Evolutionary conservation across 1,140 invertebrate genomes (phyloP), one percentile per base, ranked within the genome.

Genomic region (Helicoverpa armigera): DNA sequence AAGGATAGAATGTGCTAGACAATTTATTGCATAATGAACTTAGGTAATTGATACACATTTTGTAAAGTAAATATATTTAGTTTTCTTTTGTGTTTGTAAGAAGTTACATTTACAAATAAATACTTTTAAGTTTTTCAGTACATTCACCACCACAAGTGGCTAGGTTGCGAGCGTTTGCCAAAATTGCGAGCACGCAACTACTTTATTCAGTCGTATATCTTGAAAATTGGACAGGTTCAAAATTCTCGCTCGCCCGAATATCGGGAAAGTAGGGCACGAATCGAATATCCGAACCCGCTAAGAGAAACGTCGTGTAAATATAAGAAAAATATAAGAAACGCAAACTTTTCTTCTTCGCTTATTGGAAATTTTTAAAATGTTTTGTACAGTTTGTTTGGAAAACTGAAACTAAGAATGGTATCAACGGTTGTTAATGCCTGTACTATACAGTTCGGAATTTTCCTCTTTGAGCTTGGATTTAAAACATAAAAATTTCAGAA

Each of bases 281-380:
- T 73, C 70, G n/a, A 58, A 73, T 73, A 73, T 58, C 48, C 23
- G 18, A 58, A 58, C 70, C 54, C 16, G 50, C 4, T 58, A 35
- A 73, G 70, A 73, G 29, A 73, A 73, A 69, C 65, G 70, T 12
- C 14, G 48, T 16, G 53, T 56, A 56, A 73, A 56, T 73, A 54
- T 54, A 73, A 73, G 70, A 56, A 56, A 56, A 73, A 56, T 73
- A 54, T 54, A 73, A 73, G 70, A 56, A 56, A 23, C 51, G 51
- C 14, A 35, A 70, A 70, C 48, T 69, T 53, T 56, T 16, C 16
- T 72, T 16, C 14, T 13, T n/a, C 18, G 51, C 56, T 73, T 58
- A 73, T 73, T 58, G 70, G 56, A 70, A 35, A 58, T 73, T 43
- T 73, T 73, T 56, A 73, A 58, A 56, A 73, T 73, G 54, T 73